Evolutionary conservation across 2,113 vertebrate genomes (phyloP).

Genomic region (Turnix velox): DNA sequence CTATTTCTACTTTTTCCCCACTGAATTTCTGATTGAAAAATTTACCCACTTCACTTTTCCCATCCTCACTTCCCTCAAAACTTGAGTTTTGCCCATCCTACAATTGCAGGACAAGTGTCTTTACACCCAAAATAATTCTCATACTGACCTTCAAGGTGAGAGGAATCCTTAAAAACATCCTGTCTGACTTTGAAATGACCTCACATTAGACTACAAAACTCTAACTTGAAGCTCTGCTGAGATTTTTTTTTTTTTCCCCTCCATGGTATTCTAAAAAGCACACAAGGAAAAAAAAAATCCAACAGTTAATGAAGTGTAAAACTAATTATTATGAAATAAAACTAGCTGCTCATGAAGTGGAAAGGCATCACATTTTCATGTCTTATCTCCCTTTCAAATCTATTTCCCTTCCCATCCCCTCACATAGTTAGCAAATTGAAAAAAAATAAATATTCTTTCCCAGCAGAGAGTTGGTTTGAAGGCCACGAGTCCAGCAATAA

Average conservation of each 20-base stretch:
- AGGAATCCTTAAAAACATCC: not conserved
- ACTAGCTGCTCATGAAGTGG: constrained; percentile 51
- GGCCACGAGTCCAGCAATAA: constrained; percentile 53
- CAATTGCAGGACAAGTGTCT: too few species aligned
- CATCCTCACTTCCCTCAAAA: not conserved
- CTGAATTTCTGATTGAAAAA: too few species aligned
- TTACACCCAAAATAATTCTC: not conserved
- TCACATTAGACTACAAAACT: not conserved
- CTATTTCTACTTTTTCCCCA: too few species aligned
- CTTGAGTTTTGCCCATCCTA: too few species aligned
- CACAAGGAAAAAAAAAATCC: constrained; percentile 13
- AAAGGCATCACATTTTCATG: constrained; percentile 56
- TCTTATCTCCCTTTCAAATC: constrained; percentile 58
- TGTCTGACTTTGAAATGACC: not conserved
- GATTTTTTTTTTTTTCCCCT: constrained; percentile 9
- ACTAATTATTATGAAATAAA: constrained; percentile 72
- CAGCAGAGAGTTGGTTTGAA: constrained; percentile 19
- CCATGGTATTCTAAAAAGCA: not conserved
- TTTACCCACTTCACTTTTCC: not conserved
- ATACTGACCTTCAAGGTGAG: not conserved
- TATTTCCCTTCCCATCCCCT: constrained; percentile 35
- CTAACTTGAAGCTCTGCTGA: not conserved
- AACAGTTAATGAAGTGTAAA: constrained; percentile 67
- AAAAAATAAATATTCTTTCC: constrained; percentile 62
- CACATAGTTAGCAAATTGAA: constrained; percentile 35